Evolutionary conservation across 1,140 invertebrate genomes (phyloP).

Genomic region (Tribolium madens): DNA sequence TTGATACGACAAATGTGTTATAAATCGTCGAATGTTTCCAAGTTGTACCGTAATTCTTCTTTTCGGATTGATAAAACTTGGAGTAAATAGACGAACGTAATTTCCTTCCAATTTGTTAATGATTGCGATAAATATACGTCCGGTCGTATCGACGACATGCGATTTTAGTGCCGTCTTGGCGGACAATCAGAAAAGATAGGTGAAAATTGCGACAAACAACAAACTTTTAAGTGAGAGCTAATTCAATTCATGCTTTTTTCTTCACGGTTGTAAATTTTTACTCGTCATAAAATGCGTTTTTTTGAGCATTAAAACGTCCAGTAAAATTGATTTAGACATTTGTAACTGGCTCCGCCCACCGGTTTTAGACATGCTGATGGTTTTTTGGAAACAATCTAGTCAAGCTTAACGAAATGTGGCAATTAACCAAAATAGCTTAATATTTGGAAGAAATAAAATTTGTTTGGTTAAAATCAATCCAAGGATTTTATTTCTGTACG

Average conservation of each 20-base stretch:
- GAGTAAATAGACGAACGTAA: constrained; percentile 12
- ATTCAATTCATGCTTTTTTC: neutral
- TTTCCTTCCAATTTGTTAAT: constrained; percentile 38
- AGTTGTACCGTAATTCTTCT: constrained; percentile 14
- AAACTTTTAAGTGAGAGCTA: neutral
- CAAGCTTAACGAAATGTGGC: too few relatives aligned
- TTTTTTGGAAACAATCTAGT: too few relatives aligned
- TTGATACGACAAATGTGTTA: constrained; percentile 1
- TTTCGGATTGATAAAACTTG: constrained; percentile 5
- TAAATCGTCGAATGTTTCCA: constrained; percentile 23
- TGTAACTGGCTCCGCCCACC: neutral
- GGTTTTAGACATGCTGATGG: neutral
- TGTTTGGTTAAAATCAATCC: too few relatives aligned
- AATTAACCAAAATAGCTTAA: too few relatives aligned
- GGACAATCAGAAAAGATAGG: neutral
- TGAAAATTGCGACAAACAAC: neutral
- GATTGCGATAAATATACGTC: constrained; percentile 29
- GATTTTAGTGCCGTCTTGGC: neutral
- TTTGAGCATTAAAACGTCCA: neutral
- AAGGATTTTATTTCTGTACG: too few relatives aligned
- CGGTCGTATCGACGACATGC: neutral
- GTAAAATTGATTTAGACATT: neutral
- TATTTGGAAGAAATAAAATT: too few relatives aligned
- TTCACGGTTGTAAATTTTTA: neutral
- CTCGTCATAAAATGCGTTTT: neutral